Evolutionary conservation across 1,140 invertebrate genomes (phyloP).

Genomic region (Arion vulgaris): DNA sequence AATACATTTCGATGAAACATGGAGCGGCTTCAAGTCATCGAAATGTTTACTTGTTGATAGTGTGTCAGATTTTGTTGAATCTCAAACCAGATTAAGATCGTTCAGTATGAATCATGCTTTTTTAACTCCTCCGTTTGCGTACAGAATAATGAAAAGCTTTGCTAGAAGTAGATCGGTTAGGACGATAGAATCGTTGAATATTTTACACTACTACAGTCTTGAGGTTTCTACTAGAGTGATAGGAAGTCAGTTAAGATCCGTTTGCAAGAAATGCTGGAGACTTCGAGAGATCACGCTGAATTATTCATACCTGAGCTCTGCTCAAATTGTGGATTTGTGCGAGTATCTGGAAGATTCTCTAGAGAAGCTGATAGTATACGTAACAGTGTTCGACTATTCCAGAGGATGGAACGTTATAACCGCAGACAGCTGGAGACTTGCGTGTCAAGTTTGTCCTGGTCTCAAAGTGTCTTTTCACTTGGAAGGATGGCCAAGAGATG

Average conservation of each 20-base stretch:
- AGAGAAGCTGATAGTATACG: not conserved
- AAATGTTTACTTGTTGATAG: not conserved
- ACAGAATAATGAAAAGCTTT: conserved; percentile 5
- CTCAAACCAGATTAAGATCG: not conserved
- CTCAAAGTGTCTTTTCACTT: conserved; percentile 15
- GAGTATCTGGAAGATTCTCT: not conserved
- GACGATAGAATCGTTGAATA: not conserved
- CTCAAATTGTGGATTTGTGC: not conserved
- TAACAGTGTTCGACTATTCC: not conserved
- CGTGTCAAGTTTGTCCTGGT: not conserved
- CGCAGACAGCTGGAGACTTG: conserved; percentile 5
- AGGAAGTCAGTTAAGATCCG: not conserved
- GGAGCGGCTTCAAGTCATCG: conserved; percentile 16
- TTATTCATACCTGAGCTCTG: conserved; percentile 3
- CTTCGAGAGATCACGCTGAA: conserved; percentile 18
- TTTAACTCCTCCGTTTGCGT: conserved; percentile 1
- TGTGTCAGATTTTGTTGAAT: not conserved
- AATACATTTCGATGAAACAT: conserved; percentile 2
- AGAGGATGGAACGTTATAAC: not conserved
- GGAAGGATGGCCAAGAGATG: conserved; percentile 11
- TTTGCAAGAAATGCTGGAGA: not conserved
- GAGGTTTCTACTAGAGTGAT: not conserved
- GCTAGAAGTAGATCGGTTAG: not conserved
- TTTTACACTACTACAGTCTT: not conserved
- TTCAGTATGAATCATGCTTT: conserved; percentile 6